Evolutionary conservation across 2,113 vertebrate species (phyloP).

Genomic region (Oxyruncus cristatus): DNA sequence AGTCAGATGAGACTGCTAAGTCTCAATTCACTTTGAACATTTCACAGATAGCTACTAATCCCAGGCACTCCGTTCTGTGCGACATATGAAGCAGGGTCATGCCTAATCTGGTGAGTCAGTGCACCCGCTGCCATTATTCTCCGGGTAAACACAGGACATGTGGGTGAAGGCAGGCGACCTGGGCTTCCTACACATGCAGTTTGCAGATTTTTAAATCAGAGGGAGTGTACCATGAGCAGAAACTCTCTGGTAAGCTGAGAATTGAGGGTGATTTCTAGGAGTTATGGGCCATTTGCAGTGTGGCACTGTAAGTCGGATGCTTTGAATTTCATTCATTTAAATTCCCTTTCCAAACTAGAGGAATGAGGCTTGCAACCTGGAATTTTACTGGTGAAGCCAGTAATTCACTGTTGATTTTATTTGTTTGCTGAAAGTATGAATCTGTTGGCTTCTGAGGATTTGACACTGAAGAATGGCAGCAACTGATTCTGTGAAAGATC

Average conservation of each 20-base stretch:
- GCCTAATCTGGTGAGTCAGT: conserved; percentile 1
- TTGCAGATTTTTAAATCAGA: neutral
- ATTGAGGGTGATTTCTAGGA: neutral
- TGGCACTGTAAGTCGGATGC: neutral
- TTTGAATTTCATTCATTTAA: neutral
- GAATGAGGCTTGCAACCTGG: neutral
- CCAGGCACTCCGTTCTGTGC: neutral
- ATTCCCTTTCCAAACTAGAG: neutral
- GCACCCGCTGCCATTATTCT: neutral
- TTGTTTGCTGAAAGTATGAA: neutral
- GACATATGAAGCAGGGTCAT: neutral
- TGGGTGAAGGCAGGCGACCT: neutral
- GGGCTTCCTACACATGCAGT: neutral
- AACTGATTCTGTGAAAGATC: neutral
- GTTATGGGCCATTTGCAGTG: neutral
- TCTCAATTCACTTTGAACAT: conserved; percentile 13
- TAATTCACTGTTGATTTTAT: neutral
- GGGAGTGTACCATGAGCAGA: neutral
- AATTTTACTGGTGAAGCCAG: neutral
- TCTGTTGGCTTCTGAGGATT: neutral
- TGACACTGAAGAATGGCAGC: neutral
- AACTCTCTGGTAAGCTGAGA: neutral
- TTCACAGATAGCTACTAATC: conserved; percentile 53
- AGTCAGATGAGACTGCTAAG: conserved; percentile 15
- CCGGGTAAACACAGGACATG: neutral